Base-by-base conservation (phyloP, 2,797 vertebrate species). In the Pipistrellus pipistrellus region DNA sequence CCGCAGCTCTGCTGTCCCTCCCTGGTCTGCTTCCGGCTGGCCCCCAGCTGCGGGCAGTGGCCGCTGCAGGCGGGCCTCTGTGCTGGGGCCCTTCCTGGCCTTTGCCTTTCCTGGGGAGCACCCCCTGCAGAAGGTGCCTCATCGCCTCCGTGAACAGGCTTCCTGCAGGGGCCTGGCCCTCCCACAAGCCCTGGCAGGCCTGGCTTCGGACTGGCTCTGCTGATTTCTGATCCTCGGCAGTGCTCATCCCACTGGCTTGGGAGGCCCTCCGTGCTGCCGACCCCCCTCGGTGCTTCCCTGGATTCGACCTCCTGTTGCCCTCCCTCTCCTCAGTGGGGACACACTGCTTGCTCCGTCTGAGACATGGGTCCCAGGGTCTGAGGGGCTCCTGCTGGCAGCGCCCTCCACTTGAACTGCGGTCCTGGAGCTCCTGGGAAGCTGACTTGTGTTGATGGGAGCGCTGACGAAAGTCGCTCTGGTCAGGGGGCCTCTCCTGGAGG, bases 1-100 rank as follows among this genome's bases (percentile, higher is more conserved):
- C 44, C 4, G 18, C 0, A 1, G 1, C 13, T 15, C 30, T 2
- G 7, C 2, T 4, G 53, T 10, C 13, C 8, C 1, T 27, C 14
- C 23, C 4, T 8, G 3, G 32, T 8, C 30, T 66, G 55, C 23
- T 44, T 32, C 4, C 17, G 8, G 3, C n/a, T 59, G 44, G 46
- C 17, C 8, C 8, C 11, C 0, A 10, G 15, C 2, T 72, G 48
- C 14, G 18, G 14, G 75, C 4, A 14, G 18, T 3, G 12, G 30
- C 8, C n/a, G 13, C 51, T 4, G 7, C 4, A 8, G 14, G 21
- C 23, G 44, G 20, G 71, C 15, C 32, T 30, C 59, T 85, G 6
- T 35, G 46, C 5, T 15, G 15, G 8, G 27, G 11, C 7, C 73
- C 11, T 35, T 35, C 66, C 30, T 3, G 3, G 0, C 9, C 9